Conservation (phyloP, 1,140 invertebrate genomes). For the Coptotermes formosanus region DNA sequence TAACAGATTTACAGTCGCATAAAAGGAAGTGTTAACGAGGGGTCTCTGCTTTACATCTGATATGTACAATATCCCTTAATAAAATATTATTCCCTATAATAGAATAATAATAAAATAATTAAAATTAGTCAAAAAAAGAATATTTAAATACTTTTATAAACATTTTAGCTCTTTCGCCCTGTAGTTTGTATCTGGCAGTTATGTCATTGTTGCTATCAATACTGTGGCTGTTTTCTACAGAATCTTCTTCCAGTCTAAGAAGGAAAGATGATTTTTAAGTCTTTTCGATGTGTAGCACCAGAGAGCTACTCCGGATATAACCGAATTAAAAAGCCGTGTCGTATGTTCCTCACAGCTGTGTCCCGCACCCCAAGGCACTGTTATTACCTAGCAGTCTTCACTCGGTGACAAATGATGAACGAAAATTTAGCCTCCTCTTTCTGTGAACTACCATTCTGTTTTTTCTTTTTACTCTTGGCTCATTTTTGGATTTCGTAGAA, state of each 20-base stretch:
- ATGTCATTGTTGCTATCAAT: neutral
- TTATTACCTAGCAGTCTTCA: conserved; percentile 23
- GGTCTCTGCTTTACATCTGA: no score
- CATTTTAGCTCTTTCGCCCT: no score
- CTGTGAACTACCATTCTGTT: neutral
- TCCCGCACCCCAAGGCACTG: neutral
- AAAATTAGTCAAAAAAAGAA: no score
- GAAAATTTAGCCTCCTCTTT: neutral
- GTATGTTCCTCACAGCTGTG: conserved; percentile 23
- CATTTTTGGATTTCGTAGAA: neutral
- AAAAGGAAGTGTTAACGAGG: no score
- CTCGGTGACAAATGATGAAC: conserved; percentile 10
- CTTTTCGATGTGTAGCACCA: neutral
- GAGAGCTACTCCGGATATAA: conserved; percentile 11
- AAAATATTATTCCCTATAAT: no score
- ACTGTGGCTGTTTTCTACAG: neutral
- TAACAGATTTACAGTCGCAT: no score
- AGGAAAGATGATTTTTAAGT: conserved; percentile 27
- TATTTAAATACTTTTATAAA: no score
- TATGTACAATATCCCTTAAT: no score
- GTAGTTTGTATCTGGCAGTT: neutral
- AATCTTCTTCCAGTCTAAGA: neutral
- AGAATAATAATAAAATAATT: no score
- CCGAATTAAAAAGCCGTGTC: conserved; percentile 26
- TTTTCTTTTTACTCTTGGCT: neutral